Percentiles rank a stretch among this genome's conserved stretches.
phyloP scores from a whole-genome alignment of 2,113 vertebrate genomes.

The Coracopsis vasa region DNA sequence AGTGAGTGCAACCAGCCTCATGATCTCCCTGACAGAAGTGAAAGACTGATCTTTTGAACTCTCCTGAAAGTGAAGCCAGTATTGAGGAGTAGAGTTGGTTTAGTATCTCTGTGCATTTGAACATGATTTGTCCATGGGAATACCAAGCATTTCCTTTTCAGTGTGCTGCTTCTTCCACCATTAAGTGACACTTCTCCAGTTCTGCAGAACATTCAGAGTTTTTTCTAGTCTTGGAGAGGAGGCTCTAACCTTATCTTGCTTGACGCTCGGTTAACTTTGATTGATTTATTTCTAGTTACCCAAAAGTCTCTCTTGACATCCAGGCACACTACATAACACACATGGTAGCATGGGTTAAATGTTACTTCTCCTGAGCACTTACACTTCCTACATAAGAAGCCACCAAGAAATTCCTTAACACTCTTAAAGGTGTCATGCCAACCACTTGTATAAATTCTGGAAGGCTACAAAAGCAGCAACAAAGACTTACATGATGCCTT shows the following conservation, averaged over 20 bases:
- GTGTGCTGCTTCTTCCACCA: background rate
- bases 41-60: background rate
- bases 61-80: background rate
- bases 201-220: background rate
- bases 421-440: background rate
- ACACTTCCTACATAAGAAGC: background rate
- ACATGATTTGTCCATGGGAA: background rate
- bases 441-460: background rate
- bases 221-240: background rate
- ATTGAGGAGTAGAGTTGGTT: background rate
- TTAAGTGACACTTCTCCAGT: background rate
- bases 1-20: background rate
- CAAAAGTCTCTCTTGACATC: background rate
- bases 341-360: background rate
- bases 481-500: background rate
- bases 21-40: background rate
- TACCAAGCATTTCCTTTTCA: background rate
- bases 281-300: background rate
- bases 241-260: background rate
- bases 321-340: background rate
- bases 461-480: background rate
- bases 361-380: background rate
- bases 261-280: background rate
- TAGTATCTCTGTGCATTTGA: background rate
- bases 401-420: background rate